Conservation (phyloP, 1,140 invertebrate genomes). For the Melitaea cinxia region DNA sequence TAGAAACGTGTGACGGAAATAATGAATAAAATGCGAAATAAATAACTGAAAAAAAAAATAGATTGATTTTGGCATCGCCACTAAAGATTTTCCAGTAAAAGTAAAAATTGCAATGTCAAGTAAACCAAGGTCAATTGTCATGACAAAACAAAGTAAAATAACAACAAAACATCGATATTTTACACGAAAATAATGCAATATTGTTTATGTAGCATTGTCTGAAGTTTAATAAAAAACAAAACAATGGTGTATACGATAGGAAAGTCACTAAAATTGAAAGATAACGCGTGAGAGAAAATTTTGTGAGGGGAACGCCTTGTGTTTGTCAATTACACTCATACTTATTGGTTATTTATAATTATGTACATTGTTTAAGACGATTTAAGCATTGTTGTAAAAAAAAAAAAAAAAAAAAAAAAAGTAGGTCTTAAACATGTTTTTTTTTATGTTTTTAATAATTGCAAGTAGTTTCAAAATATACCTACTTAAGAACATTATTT, state of each 20-base stretch:
- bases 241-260: constrained; percentile 18
- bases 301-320: neutral
- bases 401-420: no score
- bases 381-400: no score
- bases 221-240: constrained; percentile 6
- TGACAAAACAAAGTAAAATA: constrained; percentile 20
- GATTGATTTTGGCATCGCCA: neutral
- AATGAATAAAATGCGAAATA: no score
- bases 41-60: no score
- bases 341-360: no score
- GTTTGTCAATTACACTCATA: neutral
- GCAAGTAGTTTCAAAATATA: no score
- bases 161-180: constrained; percentile 31
- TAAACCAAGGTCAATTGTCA: constrained; percentile 22
- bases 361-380: no score
- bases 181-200: constrained; percentile 18
- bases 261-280: constrained; percentile 7
- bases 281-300: neutral
- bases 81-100: neutral
- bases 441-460: no score
- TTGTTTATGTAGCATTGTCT: constrained; percentile 25
- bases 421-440: no score
- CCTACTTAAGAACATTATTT: no score
- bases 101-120: constrained; percentile 26
- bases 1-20: no score